Percentiles rank a stretch among this genome's conserved stretches.
Conservation (phyloP, 2,797 vertebrate species). For the Somateria mollissima region DNA sequence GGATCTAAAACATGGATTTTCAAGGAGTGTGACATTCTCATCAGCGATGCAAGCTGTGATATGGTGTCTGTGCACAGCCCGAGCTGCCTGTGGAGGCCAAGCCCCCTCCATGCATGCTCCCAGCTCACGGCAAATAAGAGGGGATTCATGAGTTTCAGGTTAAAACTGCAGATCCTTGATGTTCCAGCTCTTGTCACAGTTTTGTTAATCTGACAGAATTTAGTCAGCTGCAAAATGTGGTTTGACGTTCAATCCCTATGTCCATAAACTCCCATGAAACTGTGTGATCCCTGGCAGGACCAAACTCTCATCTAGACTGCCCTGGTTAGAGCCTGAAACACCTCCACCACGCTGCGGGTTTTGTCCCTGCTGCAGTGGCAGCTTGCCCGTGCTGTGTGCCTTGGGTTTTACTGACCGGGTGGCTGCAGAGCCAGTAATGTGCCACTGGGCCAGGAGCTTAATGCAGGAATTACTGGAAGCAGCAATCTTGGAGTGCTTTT, state of each 20-base stretch:
- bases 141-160: not conserved
- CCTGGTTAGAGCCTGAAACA: not conserved
- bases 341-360: not conserved
- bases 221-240: not conserved
- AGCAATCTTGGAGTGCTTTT: constrained; percentile 67
- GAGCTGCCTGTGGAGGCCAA: not conserved
- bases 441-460: constrained; percentile 42
- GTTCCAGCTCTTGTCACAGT: not conserved
- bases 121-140: not conserved
- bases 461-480: constrained; percentile 60
- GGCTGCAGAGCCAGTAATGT: constrained; percentile 17
- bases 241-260: not conserved
- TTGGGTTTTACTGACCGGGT: constrained; percentile 32
- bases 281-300: not conserved
- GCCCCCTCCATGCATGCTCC: not conserved
- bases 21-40: not conserved
- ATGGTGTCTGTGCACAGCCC: not conserved
- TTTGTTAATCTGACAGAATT: not conserved
- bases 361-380: not conserved
- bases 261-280: not conserved
- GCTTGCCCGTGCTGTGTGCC: not conserved
- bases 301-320: not conserved
- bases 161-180: not conserved
- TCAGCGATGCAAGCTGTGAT: not conserved
- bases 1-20: not conserved